phyloP scores from a whole-genome alignment of 2,888 invertebrate genomes.

The Tiliacea citrago region DNA sequence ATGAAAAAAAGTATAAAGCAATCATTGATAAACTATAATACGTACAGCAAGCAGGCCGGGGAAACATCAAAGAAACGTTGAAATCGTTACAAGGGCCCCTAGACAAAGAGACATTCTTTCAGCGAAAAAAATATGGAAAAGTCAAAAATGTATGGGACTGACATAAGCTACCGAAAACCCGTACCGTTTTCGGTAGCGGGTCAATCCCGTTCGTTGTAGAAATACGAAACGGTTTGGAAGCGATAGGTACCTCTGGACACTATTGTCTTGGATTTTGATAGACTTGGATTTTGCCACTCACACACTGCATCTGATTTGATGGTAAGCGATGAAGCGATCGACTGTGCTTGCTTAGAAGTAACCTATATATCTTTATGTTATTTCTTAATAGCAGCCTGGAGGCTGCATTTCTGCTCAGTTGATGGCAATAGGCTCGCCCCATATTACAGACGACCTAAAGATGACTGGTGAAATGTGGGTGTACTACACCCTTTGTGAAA shows the following conservation, averaged over 20 bases:
- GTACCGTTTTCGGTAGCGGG: too few relatives aligned
- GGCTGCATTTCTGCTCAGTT: background rate
- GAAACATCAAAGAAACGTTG: background rate
- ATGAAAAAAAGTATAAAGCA: background rate
- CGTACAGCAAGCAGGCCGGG: background rate
- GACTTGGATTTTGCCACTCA: too few relatives aligned
- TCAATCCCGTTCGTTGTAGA: too few relatives aligned
- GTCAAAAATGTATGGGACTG: too few relatives aligned
- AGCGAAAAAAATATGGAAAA: too few relatives aligned
- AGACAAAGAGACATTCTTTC: too few relatives aligned
- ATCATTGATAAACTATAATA: background rate
- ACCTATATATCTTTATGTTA: background rate
- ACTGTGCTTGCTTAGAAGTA: background rate
- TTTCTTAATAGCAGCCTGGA: background rate
- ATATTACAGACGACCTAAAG: background rate
- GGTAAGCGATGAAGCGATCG: too few relatives aligned
- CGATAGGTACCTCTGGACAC: too few relatives aligned
- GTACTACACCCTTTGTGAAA: background rate
- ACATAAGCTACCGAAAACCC: too few relatives aligned
- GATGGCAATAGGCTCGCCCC: background rate
- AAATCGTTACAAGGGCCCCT: background rate
- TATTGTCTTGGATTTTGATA: too few relatives aligned
- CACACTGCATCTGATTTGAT: too few relatives aligned
- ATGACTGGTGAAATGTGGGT: background rate
- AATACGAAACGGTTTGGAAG: too few relatives aligned